Conservation (phyloP, 2,888 invertebrate species). For the Camptogramma bilineatum region DNA sequence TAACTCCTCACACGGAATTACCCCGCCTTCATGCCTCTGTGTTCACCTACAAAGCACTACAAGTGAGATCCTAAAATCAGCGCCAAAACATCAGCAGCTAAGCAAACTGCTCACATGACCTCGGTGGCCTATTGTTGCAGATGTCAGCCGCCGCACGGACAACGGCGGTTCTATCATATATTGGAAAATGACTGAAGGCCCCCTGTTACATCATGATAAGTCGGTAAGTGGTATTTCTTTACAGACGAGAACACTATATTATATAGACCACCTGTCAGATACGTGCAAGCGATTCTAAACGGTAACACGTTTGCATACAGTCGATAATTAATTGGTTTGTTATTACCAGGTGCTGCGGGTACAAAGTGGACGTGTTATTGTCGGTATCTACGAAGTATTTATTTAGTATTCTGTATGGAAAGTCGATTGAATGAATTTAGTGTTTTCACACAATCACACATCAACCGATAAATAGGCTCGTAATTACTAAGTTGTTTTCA, state of each 20-base stretch:
- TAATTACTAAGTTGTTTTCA: too few relatives aligned
- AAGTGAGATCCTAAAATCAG: slow-evolving; percentile 63
- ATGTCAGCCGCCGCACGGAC: slow-evolving; percentile 81
- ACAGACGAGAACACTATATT: slow-evolving; percentile 33
- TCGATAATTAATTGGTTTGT: slow-evolving; percentile 16
- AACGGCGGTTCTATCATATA: slow-evolving; percentile 82
- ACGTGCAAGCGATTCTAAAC: slow-evolving; percentile 24
- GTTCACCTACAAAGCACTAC: slow-evolving; percentile 67
- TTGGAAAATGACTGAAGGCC: slow-evolving; percentile 84
- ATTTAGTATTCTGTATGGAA: too few relatives aligned
- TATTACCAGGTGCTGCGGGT: slow-evolving; percentile 21
- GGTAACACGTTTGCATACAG: slow-evolving; percentile 7
- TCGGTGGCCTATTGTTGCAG: slow-evolving; percentile 77
- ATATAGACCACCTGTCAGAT: slow-evolving; percentile 36
- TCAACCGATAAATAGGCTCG: too few relatives aligned
- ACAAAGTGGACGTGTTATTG: slow-evolving; percentile 15
- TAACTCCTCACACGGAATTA: slow-evolving; percentile 64
- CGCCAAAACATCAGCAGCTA: slow-evolving; percentile 26
- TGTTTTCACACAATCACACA: too few relatives aligned
- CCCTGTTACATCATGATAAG: slow-evolving; percentile 72
- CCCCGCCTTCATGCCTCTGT: slow-evolving; percentile 76
- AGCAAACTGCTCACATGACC: slow-evolving; percentile 68
- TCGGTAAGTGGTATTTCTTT: slow-evolving; percentile 68
- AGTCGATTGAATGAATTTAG: too few relatives aligned
- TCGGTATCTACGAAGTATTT: slow-evolving; percentile 1